A percentile compares a stretch with the other conserved stretches of the same genome.
Evolutionary conservation across 2,888 invertebrate genomes (phyloP).

Genomic region (Tholera decimalis): DNA sequence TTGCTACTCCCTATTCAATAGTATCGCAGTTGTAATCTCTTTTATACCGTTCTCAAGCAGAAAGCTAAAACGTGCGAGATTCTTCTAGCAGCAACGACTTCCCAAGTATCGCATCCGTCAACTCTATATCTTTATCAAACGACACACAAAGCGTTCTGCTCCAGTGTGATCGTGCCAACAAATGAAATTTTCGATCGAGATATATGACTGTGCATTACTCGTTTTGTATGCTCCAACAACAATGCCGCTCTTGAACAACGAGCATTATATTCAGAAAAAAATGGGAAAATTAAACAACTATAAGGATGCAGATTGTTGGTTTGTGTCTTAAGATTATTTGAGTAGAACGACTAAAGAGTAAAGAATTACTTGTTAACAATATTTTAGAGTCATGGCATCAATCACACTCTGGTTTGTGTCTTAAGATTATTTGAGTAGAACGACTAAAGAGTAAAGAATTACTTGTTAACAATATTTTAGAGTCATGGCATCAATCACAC

Average conservation of each 20-base stretch:
- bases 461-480: no score
- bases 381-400: no score
- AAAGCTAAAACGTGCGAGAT: constrained; percentile 6
- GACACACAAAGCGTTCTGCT: constrained; percentile 79
- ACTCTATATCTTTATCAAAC: constrained; percentile 73
- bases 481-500: no score
- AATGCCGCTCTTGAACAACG: constrained; percentile 76
- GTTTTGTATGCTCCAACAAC: constrained; percentile 82
- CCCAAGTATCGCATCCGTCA: constrained; percentile 69
- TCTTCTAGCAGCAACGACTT: constrained; percentile 49
- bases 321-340: neutral
- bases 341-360: neutral
- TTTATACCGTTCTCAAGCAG: neutral
- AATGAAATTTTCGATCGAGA: constrained; percentile 87
- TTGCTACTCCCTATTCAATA: neutral
- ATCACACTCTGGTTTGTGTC: constrained; percentile 1
- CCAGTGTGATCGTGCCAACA: constrained; percentile 78
- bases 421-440: neutral
- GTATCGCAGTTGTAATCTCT: neutral
- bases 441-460: no score
- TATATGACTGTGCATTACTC: constrained; percentile 84
- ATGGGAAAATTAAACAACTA: neutral
- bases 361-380: no score
- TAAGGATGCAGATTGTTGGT: constrained; percentile 1
- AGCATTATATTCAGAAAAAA: constrained; percentile 73